Base-by-base conservation (phyloP, 2,113 vertebrate genomes). In the Equus quagga region DNA sequence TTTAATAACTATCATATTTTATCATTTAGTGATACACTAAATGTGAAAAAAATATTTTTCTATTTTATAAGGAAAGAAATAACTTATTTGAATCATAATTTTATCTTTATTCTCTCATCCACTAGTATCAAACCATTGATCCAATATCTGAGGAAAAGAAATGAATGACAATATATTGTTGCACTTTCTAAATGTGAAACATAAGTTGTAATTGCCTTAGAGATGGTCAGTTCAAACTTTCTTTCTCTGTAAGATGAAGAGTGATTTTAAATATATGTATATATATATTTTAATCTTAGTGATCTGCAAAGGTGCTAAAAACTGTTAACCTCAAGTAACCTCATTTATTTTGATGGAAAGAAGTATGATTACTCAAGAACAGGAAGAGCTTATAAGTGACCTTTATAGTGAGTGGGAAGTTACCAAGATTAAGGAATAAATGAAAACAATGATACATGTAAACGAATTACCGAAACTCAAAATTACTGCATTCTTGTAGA, bases 61-160 rank as follows among this genome's bases (percentile, higher is more conserved):
- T 81, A 69, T 72, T 80, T 86, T 51, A 60, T 31, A 94, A 94
- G 11, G n/a, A 91, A 65, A 84, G 2, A 69, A 75, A 93, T 87
- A 69, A 64, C 8, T 36, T 24, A 76, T 24, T 3, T 81, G 4
- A 89, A 75, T 89, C 46, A 75, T 31, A 19, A 56, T 89, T 89
- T 81, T 21, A 51, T 72, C 33, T 70, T 75, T 60, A 18, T 64
- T 65, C 3, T 65, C 12, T 83, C 70, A 67, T 51, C 15, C 12
- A 44, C 28, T 41, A 49, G 26, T 67, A 93, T 28, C 46, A 95
- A 62, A 58, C 44, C 26, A 26, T 14, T 83, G 69, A 46, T 21
- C 13, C 8, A 67, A 51, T 67, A 62, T 10, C 33, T 60, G 5
- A 46, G 26, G 18, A 3, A 8, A 12, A 76, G 24, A 64, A 23